Evolutionary conservation across 2,888 invertebrate species (phyloP), one percentile per base, ranked within the genome.

Genomic region (Hirtodrosophila alboralis): DNA sequence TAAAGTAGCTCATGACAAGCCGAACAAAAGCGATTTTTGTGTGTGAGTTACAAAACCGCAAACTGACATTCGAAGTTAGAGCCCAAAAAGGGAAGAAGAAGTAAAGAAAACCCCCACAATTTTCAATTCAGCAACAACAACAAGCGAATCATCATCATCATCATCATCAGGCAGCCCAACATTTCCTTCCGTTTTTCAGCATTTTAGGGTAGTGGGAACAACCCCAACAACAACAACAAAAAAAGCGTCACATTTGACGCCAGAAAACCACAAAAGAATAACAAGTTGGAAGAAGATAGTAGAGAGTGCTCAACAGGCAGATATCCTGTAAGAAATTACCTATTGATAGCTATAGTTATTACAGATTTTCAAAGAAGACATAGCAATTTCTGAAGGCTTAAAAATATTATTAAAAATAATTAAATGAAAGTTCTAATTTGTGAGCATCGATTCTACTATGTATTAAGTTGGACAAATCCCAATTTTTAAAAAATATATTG

Each of bases 161-260:
- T 58, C 62, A 47, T 59, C 75, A 63, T 53, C 62, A 67, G 72
- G 61, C 59, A 48, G 60, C 56, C 56, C 45, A 70, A 64, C 75
- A 63, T 67, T 73, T 78, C 79, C 83, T 81, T 75, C 79, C 83
- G 56, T 13, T 31, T 12, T 13, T 43, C 7, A 40, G 36, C 30
- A 21, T 34, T 48, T 44, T 69, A 31, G 33, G 60, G 56, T 13
- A 18, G 31, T 53, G 45, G 28, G 16, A 27, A 37, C 45, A 57
- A 36, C 49, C 58, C 45, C 44, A 43, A 56, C 18, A 21, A 21
- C 18, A 21, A 21, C n/a, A n/a, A n/a, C n/a, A n/a, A n/a, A 1
- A 47, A 60, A 49, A 53, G 60, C 67, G 64, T 67, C 71, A 76
- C 71, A 74, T 74, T 76, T 77, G 77, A 76, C 70, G 73, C 80